Evolutionary conservation across 2,113 vertebrate genomes (phyloP).

Genomic region (Amblyornis subalaris): DNA sequence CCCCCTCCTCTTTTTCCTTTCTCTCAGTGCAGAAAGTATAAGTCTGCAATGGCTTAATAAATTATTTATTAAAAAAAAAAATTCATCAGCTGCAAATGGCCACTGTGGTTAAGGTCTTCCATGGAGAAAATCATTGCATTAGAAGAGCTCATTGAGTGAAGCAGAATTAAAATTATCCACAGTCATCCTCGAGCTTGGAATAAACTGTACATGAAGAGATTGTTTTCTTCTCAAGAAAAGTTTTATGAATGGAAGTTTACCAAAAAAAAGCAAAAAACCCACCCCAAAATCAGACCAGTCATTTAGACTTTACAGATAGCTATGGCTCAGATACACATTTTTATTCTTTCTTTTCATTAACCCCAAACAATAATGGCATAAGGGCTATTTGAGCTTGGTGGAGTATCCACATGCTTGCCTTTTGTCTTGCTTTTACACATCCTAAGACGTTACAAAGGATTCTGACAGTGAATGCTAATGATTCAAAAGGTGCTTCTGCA

Average conservation of each 20-base stretch:
- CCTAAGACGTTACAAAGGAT: conserved; percentile 38
- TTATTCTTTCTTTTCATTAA: conserved; percentile 36
- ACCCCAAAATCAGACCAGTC: not conserved
- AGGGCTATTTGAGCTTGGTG: conserved; percentile 32
- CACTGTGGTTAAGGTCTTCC: conserved; percentile 67
- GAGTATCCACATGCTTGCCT: conserved; percentile 29
- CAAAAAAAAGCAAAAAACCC: not conserved
- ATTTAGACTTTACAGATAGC: not conserved
- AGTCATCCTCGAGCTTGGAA: conserved; percentile 12
- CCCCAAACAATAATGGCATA: conserved; percentile 36
- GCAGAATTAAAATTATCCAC: conserved; percentile 51
- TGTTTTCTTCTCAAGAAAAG: not conserved
- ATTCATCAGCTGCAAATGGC: conserved; percentile 65
- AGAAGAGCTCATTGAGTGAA: conserved; percentile 45
- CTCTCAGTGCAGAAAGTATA: conserved; percentile 66
- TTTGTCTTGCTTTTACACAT: conserved; percentile 28
- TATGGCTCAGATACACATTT: conserved; percentile 2
- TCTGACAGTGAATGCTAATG: conserved; percentile 47
- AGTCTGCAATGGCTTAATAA: conserved; percentile 72
- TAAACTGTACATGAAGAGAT: not conserved
- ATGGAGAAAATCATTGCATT: conserved; percentile 65
- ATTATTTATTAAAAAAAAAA: conserved; percentile 73
- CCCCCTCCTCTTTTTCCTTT: not conserved
- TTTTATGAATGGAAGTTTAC: not conserved
- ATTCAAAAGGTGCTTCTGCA: conserved; percentile 50